Evolutionary conservation across 2,113 vertebrate genomes (phyloP).

Genomic region (Copsychus sechellarum): DNA sequence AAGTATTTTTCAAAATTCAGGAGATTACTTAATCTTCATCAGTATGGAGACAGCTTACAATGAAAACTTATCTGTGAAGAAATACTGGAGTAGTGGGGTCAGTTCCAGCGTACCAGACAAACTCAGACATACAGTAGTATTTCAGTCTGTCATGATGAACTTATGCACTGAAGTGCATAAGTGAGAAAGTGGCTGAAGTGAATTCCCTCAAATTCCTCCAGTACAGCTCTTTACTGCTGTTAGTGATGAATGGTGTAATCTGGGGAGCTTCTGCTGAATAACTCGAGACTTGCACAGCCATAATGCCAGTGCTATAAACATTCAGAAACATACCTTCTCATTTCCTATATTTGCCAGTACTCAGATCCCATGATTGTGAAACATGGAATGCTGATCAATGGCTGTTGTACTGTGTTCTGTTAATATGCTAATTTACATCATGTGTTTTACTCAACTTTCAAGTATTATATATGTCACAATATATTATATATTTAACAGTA

Average conservation of each 20-base stretch:
- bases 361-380: background rate
- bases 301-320: background rate
- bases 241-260: background rate
- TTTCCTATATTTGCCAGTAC: background rate
- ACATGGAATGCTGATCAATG: background rate
- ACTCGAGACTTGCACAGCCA: fast-evolving
- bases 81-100: background rate
- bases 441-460: background rate
- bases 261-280: background rate
- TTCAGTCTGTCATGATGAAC: background rate
- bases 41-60: background rate
- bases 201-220: background rate
- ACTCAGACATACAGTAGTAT: background rate
- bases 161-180: background rate
- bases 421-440: background rate
- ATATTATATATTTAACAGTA: background rate
- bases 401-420: background rate
- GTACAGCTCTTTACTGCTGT: background rate
- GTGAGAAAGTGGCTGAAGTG: background rate
- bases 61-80: background rate
- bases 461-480: background rate
- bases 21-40: background rate
- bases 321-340: background rate
- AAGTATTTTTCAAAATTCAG: background rate
- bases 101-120: background rate